A percentile compares a stretch with the other conserved stretches of the same genome.
These are phyloP conservation scores for Subacronicta megacephala DNA, from an alignment of 2,888 invertebrate genomes.

Conservation along the genomic window DNA sequence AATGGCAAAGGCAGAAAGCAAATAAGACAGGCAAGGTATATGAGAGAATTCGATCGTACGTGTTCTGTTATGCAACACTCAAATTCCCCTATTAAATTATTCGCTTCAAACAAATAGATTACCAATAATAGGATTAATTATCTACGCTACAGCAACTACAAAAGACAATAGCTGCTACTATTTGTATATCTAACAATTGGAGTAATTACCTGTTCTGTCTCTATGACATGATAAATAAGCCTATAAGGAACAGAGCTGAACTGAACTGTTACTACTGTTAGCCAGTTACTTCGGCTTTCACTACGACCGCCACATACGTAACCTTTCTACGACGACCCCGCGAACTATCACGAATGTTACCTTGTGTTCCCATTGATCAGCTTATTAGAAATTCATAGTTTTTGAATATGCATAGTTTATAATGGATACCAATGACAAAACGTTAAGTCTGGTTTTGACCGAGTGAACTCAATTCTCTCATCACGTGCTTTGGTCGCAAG, in stretches of 20 bases:
- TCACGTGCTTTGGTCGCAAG: conserved; percentile 39
- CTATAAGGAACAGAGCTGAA: conserved; percentile 61
- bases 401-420: conserved; percentile 10
- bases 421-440: conserved; percentile 16
- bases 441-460: conserved; percentile 33
- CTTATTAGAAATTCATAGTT: conserved; percentile 13
- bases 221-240: conserved; percentile 55
- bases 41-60: neutral
- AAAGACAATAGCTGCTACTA: conserved; percentile 45
- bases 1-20: neutral
- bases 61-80: conserved; percentile 5
- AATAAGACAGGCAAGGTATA: too few relatives aligned
- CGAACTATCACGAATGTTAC: conserved; percentile 74
- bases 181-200: conserved; percentile 42
- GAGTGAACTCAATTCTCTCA: conserved; percentile 41
- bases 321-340: conserved; percentile 81
- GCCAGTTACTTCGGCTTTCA: conserved; percentile 72
- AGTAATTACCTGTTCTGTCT: conserved; percentile 52
- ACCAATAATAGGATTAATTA: conserved; percentile 38
- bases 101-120: conserved; percentile 12
- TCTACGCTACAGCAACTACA: conserved; percentile 39
- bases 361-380: conserved; percentile 47
- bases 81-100: conserved; percentile 31
- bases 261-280: too few relatives aligned
- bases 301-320: conserved; percentile 64